Evolutionary conservation across 2,888 invertebrate genomes (phyloP).

Genomic region (Heliconius hortense): DNA sequence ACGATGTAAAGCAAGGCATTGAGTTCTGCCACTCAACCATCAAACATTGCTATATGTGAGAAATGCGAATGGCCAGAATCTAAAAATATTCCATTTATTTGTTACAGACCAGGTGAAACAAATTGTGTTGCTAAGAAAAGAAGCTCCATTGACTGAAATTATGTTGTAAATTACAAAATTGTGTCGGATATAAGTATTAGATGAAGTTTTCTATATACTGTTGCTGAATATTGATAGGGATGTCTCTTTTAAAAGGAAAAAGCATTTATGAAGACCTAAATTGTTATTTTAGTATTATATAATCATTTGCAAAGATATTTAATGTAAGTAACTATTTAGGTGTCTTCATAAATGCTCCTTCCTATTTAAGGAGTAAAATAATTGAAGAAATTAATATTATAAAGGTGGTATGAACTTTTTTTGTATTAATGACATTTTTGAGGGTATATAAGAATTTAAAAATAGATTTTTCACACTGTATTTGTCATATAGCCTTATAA

Average conservation of each 20-base stretch:
- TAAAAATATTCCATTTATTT: not conserved
- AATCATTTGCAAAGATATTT: not conserved
- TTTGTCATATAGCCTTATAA: too few relatives aligned
- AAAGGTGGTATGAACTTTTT: not conserved
- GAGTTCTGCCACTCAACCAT: not conserved
- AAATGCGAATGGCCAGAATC: too few relatives aligned
- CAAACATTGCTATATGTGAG: too few relatives aligned
- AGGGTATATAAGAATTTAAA: too few relatives aligned
- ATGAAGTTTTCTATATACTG: conserved; percentile 1
- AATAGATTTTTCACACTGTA: too few relatives aligned
- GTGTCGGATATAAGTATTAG: not conserved
- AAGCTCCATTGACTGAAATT: conserved; percentile 16
- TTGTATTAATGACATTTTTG: not conserved
- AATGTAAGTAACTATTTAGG: not conserved
- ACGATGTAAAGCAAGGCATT: too few relatives aligned
- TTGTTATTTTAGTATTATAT: not conserved
- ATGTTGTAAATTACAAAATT: conserved; percentile 7
- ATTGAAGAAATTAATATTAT: not conserved
- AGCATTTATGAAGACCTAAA: not conserved
- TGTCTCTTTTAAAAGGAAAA: not conserved
- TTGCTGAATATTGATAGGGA: not conserved
- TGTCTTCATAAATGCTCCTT: not conserved
- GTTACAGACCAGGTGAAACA: conserved; percentile 16
- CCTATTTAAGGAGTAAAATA: too few relatives aligned
- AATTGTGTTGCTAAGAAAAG: not conserved